These are phyloP conservation scores for Scrobipalpa atriplicella DNA, from an alignment of 2,888 invertebrate genomes.

Conservation along the genomic window DNA sequence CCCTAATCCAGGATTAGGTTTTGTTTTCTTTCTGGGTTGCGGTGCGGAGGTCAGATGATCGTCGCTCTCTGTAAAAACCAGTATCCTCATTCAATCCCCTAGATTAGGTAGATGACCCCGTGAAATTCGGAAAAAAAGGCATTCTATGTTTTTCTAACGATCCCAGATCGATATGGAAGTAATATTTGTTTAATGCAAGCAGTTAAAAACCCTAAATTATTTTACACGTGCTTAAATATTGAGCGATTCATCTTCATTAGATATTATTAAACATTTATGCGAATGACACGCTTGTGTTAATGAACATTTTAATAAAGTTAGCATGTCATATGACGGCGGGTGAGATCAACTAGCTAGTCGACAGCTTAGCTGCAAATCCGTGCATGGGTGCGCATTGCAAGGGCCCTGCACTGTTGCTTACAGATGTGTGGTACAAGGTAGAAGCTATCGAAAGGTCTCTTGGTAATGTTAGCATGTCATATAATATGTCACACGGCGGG, in stretches of 20 bases:
- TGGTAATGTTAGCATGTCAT: constrained; percentile 67
- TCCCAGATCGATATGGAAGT: no score
- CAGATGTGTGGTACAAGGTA: constrained; percentile 43
- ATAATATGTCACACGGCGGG: constrained; percentile 36
- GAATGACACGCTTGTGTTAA: constrained; percentile 25
- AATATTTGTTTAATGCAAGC: no score
- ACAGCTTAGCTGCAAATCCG: constrained; percentile 75
- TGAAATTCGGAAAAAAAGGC: no score
- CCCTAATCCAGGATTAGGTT: no score
- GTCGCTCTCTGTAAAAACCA: no score
- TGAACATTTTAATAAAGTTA: constrained; percentile 73
- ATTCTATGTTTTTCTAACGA: no score
- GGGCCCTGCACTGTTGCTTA: constrained; percentile 53
- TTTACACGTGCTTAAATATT: not conserved
- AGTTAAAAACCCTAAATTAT: no score
- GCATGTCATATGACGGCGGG: constrained; percentile 45
- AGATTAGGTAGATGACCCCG: no score
- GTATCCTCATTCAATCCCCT: no score
- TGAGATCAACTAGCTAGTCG: constrained; percentile 53
- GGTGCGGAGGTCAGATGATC: no score
- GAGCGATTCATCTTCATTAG: not conserved
- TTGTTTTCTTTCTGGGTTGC: no score
- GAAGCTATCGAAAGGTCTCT: constrained; percentile 24
- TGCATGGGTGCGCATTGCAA: constrained; percentile 64
- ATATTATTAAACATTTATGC: not conserved